Conservation (phyloP, 2,113 vertebrate species). For the Brevimyrus niger region DNA sequence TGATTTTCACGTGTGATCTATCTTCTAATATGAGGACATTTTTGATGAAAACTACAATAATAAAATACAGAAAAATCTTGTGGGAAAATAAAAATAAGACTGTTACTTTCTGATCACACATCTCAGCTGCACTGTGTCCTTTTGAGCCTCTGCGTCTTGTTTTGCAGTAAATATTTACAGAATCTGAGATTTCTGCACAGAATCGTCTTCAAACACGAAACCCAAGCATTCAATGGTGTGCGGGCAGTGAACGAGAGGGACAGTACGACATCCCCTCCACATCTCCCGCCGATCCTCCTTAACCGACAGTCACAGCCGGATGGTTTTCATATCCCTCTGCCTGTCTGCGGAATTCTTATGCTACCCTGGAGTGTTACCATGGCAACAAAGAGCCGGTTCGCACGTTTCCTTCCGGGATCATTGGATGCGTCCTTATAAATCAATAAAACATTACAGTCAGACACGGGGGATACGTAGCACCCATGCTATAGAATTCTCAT, state of each 20-base stretch:
- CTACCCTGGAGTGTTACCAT: neutral
- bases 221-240: neutral
- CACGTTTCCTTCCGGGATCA: neutral
- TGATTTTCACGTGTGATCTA: neutral
- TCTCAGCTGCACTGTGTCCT: neutral
- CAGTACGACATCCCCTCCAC: neutral
- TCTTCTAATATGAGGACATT: neutral
- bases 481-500: neutral
- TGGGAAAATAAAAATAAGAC: neutral
- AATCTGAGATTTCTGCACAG: neutral
- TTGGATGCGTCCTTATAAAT: neutral
- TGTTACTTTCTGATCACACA: neutral
- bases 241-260: neutral
- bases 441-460: neutral
- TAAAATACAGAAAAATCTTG: neutral
- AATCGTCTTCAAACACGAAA: neutral
- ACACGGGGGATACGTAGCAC: neutral
- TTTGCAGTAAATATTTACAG: neutral
- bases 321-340: neutral
- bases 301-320: neutral
- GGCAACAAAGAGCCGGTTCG: neutral
- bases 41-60: neutral
- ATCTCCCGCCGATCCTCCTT: neutral
- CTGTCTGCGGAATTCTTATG: neutral
- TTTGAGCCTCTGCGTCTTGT: neutral